Evolutionary conservation across 2,797 vertebrate genomes (phyloP).

Genomic region (Argyrosomus regius): DNA sequence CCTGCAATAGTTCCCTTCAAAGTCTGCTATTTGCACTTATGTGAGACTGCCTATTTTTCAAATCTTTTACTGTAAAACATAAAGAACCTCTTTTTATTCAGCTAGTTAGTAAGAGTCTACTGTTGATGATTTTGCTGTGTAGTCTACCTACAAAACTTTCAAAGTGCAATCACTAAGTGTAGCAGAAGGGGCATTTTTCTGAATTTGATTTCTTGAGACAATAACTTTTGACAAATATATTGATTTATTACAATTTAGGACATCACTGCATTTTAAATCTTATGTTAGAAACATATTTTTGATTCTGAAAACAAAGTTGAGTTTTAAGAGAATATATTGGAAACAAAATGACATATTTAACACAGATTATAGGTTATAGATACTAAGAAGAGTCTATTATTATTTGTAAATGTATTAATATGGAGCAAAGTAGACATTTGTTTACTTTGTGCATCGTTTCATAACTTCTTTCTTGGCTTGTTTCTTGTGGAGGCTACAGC

Average conservation of each 20-base stretch:
- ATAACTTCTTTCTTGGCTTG: conserved; percentile 22
- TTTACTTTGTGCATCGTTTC: background rate
- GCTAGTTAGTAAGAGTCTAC: conserved; percentile 11
- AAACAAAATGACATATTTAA: background rate
- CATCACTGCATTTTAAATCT: conserved; percentile 16
- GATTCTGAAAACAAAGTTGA: background rate
- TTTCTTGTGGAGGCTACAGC: conserved; percentile 55
- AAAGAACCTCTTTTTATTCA: conserved; percentile 1
- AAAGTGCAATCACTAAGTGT: conserved; percentile 54
- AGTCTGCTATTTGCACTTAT: conserved; percentile 32
- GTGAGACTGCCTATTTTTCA: conserved; percentile 11
- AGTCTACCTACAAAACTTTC: conserved; percentile 38
- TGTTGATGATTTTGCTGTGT: conserved; percentile 32
- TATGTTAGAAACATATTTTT: background rate
- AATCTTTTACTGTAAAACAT: conserved; percentile 16
- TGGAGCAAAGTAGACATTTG: background rate
- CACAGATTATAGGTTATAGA: background rate
- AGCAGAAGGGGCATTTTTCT: conserved; percentile 29
- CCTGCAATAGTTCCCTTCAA: conserved; percentile 24
- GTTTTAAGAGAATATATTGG: background rate
- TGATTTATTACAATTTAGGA: conserved; percentile 8
- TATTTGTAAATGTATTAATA: background rate
- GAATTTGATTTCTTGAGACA: conserved; percentile 9
- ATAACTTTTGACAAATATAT: background rate
- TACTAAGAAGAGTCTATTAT: background rate